Percentiles rank a stretch among this genome's conserved stretches.
These are phyloP conservation scores for Oryzias celebensis DNA, from an alignment of 2,113 vertebrate genomes.

Conservation along the genomic window DNA sequence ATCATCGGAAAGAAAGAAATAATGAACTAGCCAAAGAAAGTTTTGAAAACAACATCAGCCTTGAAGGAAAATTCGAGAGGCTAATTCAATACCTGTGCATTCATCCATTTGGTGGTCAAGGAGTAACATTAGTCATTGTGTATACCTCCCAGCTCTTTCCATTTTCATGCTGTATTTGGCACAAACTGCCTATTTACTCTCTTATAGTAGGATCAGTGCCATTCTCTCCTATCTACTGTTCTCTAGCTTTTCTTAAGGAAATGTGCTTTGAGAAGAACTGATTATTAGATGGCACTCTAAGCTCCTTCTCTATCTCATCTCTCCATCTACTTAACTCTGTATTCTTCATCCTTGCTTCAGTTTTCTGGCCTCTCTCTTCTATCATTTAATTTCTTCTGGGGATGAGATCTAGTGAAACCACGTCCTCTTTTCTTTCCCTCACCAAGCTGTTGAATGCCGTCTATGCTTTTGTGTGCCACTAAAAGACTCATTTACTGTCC, in stretches of 20 bases:
- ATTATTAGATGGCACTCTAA: slow-evolving; percentile 72
- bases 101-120: slow-evolving; percentile 20
- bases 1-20: too few species aligned
- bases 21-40: too few species aligned
- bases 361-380: slow-evolving; percentile 42
- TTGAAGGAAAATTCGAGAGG: slow-evolving; percentile 1
- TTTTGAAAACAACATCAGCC: too few species aligned
- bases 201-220: slow-evolving; percentile 33
- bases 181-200: slow-evolving; percentile 53
- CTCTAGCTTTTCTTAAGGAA: slow-evolving; percentile 61
- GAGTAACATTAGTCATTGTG: slow-evolving; percentile 19
- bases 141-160: slow-evolving; percentile 14
- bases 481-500: slow-evolving; percentile 69
- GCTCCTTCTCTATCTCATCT: slow-evolving; percentile 59
- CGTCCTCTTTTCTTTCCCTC: slow-evolving; percentile 46
- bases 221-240: slow-evolving; percentile 38
- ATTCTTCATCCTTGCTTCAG: slow-evolving; percentile 45
- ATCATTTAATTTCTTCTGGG: slow-evolving; percentile 70
- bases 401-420: slow-evolving; percentile 61
- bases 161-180: slow-evolving; percentile 35
- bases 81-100: neutral
- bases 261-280: slow-evolving; percentile 64
- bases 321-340: slow-evolving; percentile 45
- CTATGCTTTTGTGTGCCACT: slow-evolving; percentile 61
- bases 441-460: slow-evolving; percentile 56